Percentiles rank a stretch among this genome's conserved stretches.
These are phyloP conservation scores for Pseudochirops corinnae DNA, from an alignment of 2,797 vertebrate genomes.

Conservation along the genomic window DNA sequence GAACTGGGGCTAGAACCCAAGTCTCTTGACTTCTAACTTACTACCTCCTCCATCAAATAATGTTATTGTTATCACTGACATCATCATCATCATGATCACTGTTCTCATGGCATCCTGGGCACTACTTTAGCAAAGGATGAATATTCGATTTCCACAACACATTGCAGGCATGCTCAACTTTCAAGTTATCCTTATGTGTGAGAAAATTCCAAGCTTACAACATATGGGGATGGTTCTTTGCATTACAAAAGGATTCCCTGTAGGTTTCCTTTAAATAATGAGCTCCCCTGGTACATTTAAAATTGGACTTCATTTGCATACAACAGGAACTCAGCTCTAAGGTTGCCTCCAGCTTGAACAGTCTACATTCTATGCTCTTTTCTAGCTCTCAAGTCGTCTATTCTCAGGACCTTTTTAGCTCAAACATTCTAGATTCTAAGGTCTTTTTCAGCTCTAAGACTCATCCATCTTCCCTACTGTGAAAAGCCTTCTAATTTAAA, in stretches of 20 bases:
- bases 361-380: background rate
- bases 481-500: background rate
- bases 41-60: background rate
- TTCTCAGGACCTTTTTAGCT: background rate
- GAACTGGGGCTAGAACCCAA: background rate
- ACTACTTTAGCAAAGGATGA: background rate
- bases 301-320: background rate
- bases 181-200: background rate
- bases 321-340: background rate
- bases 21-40: background rate
- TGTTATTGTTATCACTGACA: background rate
- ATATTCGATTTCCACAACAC: background rate
- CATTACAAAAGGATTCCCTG: conserved; percentile 2
- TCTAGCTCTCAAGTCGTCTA: background rate
- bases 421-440: background rate
- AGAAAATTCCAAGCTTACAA: conserved; percentile 1
- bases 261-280: conserved; percentile 9
- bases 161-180: background rate
- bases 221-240: conserved; percentile 3
- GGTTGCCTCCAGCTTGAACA: background rate
- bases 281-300: conserved; percentile 4
- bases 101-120: background rate
- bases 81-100: background rate
- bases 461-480: background rate
- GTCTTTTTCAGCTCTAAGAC: conserved; percentile 1